These are phyloP conservation scores for Tiaroga cobitis DNA, from an alignment of 2,797 vertebrate species.

Conservation along the genomic window DNA sequence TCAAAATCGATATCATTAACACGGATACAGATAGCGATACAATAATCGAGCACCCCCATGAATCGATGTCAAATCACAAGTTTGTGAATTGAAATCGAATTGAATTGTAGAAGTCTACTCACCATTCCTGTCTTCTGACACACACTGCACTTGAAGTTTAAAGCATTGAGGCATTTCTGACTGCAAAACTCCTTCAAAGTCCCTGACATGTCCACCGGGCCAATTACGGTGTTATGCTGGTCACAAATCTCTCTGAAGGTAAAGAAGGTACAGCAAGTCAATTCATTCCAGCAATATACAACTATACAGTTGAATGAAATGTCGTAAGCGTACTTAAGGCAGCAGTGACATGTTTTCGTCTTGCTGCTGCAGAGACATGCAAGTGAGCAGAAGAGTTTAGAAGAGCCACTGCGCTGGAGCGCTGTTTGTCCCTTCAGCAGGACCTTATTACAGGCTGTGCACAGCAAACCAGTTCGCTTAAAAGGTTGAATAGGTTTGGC, in stretches of 20 bases:
- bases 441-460: constrained; percentile 90
- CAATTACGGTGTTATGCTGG: constrained; percentile 88
- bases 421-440: constrained; percentile 96
- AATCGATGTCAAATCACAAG: not conserved
- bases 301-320: not conserved
- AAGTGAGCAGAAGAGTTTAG: constrained; percentile 95
- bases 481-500: not conserved
- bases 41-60: not conserved
- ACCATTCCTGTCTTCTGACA: constrained; percentile 89
- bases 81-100: not conserved
- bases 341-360: constrained; percentile 87
- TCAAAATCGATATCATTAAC: not conserved
- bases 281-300: not conserved
- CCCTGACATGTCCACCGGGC: constrained; percentile 86
- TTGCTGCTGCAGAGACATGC: constrained; percentile 84
- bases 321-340: constrained; percentile 84
- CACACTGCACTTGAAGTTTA: constrained; percentile 90
- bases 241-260: constrained; percentile 84
- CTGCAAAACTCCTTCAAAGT: constrained; percentile 92
- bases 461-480: constrained; percentile 80
- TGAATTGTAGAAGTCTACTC: constrained; percentile 62
- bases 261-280: not conserved
- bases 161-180: constrained; percentile 86
- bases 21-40: not conserved
- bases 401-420: constrained; percentile 94